Evolutionary conservation across 2,113 vertebrate species (phyloP), one percentile per base, ranked within the genome.

Genomic region (Anseranas semipalmata): DNA sequence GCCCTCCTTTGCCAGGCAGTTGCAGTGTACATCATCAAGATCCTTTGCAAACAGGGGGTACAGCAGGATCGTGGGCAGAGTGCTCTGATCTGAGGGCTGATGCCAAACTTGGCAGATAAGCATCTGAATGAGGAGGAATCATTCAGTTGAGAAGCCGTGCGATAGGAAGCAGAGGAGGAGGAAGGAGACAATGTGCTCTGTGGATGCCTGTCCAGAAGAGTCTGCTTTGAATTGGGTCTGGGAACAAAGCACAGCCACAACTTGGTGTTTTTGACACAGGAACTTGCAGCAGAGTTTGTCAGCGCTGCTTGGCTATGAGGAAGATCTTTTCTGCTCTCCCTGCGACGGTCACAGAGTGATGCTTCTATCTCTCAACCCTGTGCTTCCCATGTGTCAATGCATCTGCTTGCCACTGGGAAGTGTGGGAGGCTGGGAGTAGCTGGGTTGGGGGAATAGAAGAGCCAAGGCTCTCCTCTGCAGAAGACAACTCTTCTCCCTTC

Each of bases 11-110:
- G 73, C 59, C 74, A 92, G 71, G 66, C 53, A 66, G 83, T 78
- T 89, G 59, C 52, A 30, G 39, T 8, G 48, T 25, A 85, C 72
- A 90, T 96, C 87, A 86, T 88, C 87, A n/a, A 9, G 58, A 72
- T 92, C 74, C 94, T 89, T 72, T 62, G 62, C 96, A 85, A 93
- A 95, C 62, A 90, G 90, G 80, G 90, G 90, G 84, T 66, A 89
- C 86, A 95, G 94, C 89, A 92, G 86, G 75, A 86, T 89, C 3
- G 14, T 56, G 66, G 89, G 84, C 91, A 95, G 82, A 91, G 33
- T 0, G 0, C 67, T 95, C 74, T 82, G 56, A 91, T 78, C 43
- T 79, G 72, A 79, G 73, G 45, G 55, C 7, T 87, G 81, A 83
- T 95, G 91, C 81, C 84, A 92, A 87, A 77, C 46, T 87, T 2